Percentiles rank a stretch among this genome's conserved stretches.
Conservation (phyloP, 2,797 vertebrate genomes). For the Crenichthys baileyi region DNA sequence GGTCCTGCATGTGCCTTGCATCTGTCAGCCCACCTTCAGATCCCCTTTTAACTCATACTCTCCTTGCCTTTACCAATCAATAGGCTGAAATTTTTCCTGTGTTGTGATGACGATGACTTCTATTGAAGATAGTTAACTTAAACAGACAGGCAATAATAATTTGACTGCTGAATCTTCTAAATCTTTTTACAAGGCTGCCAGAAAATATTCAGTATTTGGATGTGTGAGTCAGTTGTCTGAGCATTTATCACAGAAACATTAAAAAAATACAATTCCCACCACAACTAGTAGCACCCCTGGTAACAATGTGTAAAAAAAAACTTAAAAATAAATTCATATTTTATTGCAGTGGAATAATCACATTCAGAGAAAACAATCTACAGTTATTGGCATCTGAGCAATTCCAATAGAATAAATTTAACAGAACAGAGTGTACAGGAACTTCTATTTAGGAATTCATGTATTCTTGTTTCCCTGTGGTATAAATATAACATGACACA, state of each 20-base stretch:
- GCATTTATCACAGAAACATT: neutral
- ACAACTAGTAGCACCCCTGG: neutral
- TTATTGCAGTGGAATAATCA: neutral
- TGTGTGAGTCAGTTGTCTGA: neutral
- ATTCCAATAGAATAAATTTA: too few species aligned
- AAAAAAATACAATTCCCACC: neutral
- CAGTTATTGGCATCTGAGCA: too few species aligned
- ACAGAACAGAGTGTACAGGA: neutral
- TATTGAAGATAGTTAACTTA: slow-evolving; percentile 54
- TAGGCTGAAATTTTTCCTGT: slow-evolving; percentile 63
- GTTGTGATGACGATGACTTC: slow-evolving; percentile 67
- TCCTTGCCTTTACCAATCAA: slow-evolving; percentile 68
- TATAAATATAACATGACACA: too few species aligned
- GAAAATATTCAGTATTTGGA: neutral
- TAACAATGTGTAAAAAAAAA: neutral
- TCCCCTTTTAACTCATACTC: slow-evolving; percentile 75
- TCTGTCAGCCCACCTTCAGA: slow-evolving; percentile 75
- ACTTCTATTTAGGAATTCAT: too few species aligned
- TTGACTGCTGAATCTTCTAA: neutral
- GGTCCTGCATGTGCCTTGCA: slow-evolving; percentile 62
- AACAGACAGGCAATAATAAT: slow-evolving; percentile 47
- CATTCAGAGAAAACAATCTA: neutral
- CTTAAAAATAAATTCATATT: neutral
- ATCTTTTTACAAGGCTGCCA: neutral
- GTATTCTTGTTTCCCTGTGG: too few species aligned